These are phyloP conservation scores for Scaptodrosophila latifasciaeformis DNA, from an alignment of 2,888 invertebrate genomes.

Conservation along the genomic window DNA sequence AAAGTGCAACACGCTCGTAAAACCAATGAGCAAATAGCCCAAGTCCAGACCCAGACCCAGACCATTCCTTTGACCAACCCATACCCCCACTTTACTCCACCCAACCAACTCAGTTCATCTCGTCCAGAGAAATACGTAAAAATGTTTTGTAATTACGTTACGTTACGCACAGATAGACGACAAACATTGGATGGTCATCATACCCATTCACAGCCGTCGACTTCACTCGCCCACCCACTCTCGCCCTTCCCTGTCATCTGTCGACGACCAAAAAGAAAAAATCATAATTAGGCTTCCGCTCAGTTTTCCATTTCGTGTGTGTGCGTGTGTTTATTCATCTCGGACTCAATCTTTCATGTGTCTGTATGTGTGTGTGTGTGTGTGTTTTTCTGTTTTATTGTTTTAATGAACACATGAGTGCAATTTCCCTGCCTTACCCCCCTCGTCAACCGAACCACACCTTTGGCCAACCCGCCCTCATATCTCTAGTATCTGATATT, in stretches of 20 bases:
- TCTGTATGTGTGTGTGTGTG: constrained; percentile 11
- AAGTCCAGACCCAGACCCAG: constrained; percentile 1
- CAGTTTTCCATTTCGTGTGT: constrained; percentile 19
- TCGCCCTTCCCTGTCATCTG: constrained; percentile 24
- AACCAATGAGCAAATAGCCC: constrained; percentile 61
- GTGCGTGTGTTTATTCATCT: not conserved
- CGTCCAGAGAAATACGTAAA: constrained; percentile 54
- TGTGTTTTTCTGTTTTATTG: constrained; percentile 55
- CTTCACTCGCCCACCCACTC: constrained; percentile 9
- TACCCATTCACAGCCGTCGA: not conserved
- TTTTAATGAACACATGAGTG: constrained; percentile 62
- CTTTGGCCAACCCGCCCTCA: too few species aligned
- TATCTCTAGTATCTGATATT: too few species aligned
- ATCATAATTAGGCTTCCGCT: constrained; percentile 59
- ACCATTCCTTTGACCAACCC: not conserved
- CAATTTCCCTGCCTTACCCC: constrained; percentile 44
- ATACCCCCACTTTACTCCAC: constrained; percentile 16
- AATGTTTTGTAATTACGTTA: constrained; percentile 62
- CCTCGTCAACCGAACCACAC: too few species aligned
- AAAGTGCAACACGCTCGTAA: constrained; percentile 68
- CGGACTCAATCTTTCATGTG: not conserved
- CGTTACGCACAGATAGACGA: constrained; percentile 63
- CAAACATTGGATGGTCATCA: constrained; percentile 13
- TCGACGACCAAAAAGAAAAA: constrained; percentile 27
- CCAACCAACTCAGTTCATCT: too few species aligned